Percentiles rank a stretch among this genome's conserved stretches.
Evolutionary conservation across 2,888 invertebrate species (phyloP).

Genomic region (Sipunculus nudus): DNA sequence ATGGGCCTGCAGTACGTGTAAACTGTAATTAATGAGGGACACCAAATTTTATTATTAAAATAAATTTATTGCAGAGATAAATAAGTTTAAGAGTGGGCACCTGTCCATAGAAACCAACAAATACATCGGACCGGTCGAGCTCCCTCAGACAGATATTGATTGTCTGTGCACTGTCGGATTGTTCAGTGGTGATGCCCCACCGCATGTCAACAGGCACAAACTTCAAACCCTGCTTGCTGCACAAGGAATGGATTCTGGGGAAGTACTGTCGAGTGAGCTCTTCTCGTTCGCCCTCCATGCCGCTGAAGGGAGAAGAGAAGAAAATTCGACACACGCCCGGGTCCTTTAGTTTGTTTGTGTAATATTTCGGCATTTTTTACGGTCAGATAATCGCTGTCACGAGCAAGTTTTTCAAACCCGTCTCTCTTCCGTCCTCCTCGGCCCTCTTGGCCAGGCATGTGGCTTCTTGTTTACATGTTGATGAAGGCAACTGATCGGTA

Average conservation of each 20-base stretch:
- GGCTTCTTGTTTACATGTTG: too few species aligned
- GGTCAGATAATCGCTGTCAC: too few species aligned
- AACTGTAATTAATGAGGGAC: too few species aligned
- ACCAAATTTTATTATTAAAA: too few species aligned
- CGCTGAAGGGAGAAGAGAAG: conserved; percentile 65
- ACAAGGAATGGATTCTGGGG: conserved; percentile 56
- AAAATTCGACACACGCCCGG: conserved; percentile 53
- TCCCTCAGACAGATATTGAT: conserved; percentile 61
- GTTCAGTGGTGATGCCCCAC: conserved; percentile 63
- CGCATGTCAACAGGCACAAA: conserved; percentile 63
- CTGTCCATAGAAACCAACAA: conserved; percentile 63
- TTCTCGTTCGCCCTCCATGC: conserved; percentile 64
- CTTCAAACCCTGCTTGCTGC: conserved; percentile 42
- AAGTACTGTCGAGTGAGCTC: conserved; percentile 59
- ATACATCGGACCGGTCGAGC: conserved; percentile 60
- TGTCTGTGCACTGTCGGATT: conserved; percentile 54
- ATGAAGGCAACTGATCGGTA: too few species aligned
- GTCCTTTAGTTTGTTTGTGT: conserved; percentile 45
- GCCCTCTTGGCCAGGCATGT: too few species aligned
- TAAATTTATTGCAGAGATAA: not conserved
- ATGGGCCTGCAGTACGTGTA: too few species aligned
- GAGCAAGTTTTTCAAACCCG: too few species aligned
- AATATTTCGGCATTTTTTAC: too few species aligned
- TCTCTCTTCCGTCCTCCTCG: too few species aligned
- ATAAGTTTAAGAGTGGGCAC: conserved; percentile 26